Percentiles rank a stretch among this genome's conserved stretches.
phyloP scores from a whole-genome alignment of 2,113 vertebrate genomes.

The Murina feae region DNA sequence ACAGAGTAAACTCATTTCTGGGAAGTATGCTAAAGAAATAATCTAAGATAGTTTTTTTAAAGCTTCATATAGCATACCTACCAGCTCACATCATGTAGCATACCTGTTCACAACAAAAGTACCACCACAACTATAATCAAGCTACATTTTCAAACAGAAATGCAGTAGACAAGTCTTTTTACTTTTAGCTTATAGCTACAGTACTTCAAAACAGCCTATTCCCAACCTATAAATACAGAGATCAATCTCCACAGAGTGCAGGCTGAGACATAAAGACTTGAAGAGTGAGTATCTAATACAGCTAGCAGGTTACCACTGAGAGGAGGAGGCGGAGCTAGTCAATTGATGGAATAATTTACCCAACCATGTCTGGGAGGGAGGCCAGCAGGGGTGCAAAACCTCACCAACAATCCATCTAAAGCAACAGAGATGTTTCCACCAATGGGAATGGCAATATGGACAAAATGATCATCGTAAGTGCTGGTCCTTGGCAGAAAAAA shows the following conservation, averaged over 20 bases:
- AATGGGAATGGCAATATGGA: neutral
- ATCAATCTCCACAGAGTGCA: neutral
- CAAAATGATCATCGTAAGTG: neutral
- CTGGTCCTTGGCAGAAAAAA: neutral
- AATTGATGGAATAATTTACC: neutral
- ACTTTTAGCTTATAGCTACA: neutral
- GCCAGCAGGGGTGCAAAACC: neutral
- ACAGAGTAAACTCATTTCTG: neutral
- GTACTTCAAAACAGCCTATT: too few relatives aligned
- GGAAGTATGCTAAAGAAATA: neutral
- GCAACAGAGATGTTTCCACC: neutral
- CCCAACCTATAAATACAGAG: neutral
- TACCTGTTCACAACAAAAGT: neutral
- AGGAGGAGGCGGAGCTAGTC: neutral
- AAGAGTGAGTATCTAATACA: neutral
- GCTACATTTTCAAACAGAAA: neutral
- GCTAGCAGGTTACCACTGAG: neutral
- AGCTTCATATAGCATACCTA: neutral
- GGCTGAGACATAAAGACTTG: rapidly evolving
- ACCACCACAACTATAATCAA: neutral
- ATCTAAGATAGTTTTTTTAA: neutral
- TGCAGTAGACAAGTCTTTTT: neutral
- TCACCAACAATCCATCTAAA: neutral
- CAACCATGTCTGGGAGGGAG: neutral
- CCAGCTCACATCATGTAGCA: neutral